Conservation (phyloP, 2,113 vertebrate genomes). For the Grammomys surdaster region DNA sequence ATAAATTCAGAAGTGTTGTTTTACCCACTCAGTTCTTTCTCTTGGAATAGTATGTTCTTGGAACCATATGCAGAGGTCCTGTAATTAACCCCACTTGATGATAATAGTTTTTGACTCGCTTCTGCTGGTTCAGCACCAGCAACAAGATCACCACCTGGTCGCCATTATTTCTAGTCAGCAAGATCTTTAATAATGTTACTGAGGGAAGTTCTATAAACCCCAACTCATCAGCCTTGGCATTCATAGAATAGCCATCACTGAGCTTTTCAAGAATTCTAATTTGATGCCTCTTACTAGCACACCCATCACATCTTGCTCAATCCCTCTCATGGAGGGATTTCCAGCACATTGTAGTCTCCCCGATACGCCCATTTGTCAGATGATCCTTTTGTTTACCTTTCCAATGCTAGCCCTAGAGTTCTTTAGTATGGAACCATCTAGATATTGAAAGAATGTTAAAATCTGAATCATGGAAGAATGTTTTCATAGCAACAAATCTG, state of each 20-base stretch:
- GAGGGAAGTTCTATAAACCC: not conserved
- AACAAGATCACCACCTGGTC: not conserved
- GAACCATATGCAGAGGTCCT: not conserved
- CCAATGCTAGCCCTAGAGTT: not conserved
- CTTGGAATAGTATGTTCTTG: not conserved
- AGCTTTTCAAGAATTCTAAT: not conserved
- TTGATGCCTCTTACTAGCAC: not conserved
- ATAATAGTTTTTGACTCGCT: not conserved
- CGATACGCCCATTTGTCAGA: not conserved
- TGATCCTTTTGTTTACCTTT: not conserved
- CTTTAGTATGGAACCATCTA: not conserved
- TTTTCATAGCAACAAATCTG: not conserved
- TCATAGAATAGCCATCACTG: not conserved
- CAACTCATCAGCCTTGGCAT: not conserved
- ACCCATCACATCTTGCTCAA: not conserved
- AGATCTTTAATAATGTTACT: not conserved
- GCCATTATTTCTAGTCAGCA: not conserved
- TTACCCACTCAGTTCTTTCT: not conserved
- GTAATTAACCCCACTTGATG: not conserved
- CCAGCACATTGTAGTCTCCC: not conserved
- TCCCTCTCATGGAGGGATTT: not conserved
- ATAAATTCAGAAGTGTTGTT: constrained; percentile 27
- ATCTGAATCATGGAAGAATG: not conserved
- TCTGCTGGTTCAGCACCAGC: not conserved
- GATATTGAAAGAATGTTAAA: not conserved